Evolutionary conservation across 1,140 invertebrate genomes (phyloP), one percentile per base, ranked within the genome.

Genomic region (Drosophila albomicans): DNA sequence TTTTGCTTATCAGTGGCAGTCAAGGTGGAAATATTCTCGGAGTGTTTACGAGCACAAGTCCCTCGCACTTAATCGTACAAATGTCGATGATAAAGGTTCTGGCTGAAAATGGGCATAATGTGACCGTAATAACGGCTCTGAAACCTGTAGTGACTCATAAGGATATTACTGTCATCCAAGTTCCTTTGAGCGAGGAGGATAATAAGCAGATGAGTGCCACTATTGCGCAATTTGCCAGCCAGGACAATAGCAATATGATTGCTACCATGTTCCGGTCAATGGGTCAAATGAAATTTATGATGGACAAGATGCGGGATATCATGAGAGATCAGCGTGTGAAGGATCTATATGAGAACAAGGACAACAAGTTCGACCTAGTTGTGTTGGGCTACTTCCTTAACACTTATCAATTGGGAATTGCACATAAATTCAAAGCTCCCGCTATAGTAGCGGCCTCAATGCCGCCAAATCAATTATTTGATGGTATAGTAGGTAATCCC

Each of bases 51-150:
- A 87, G 84, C 10, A 43, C 78, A 5, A 91, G 88, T 58, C 81
- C 85, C 0, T 92, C 91, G 5, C 91, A 92, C 62, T 69, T 92
- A 45, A 81, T 92, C 0, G 54, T 92, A 2, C 75, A 92, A 6
- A 86, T 91, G 86, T 85, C 91, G 1, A 70, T 92, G 58, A 70
- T 66, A 1, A 75, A 73, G 35, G 71, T 80, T 8, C 35, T 92
- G 16, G 89, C 81, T 0, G 89, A 92, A 28, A 43, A 59, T 3
- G 89, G 89, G 5, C 91, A 92, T 38, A 87, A 92, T 64, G 73
- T 92, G 1, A 92, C 91, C 0, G 86, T 92, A 1, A 82, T 92
- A 0, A 78, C 79, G 0, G 52, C 57, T 0, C 2, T 87, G 0
- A 79, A 82, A 28, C 90, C 90, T 1, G 67, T 77, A 3, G 20